These are phyloP conservation scores for Anastrepha obliqua DNA, from an alignment of 1,140 invertebrate genomes.

Conservation along the genomic window DNA sequence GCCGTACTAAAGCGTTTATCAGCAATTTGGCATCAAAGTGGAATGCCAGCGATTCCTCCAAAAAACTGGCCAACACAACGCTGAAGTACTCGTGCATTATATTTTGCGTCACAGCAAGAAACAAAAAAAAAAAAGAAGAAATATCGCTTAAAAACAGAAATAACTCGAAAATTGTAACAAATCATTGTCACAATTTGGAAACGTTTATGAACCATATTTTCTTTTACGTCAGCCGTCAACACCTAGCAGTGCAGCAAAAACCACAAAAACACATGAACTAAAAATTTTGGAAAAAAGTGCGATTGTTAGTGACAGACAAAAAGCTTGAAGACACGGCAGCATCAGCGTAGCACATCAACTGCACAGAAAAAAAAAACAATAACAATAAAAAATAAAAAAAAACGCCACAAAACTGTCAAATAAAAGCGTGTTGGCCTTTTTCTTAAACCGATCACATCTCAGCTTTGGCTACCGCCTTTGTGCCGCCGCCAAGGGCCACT, in stretches of 20 bases:
- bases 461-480: background rate
- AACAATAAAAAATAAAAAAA: background rate
- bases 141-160: slow-evolving; percentile 14
- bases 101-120: no score
- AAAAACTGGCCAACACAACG: background rate
- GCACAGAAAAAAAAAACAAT: background rate
- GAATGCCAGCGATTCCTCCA: background rate
- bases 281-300: background rate
- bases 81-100: no score
- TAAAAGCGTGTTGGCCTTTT: slow-evolving; percentile 48
- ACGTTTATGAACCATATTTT: slow-evolving; percentile 54
- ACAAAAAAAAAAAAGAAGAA: background rate
- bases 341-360: background rate
- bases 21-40: slow-evolving; percentile 33
- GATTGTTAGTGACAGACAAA: background rate
- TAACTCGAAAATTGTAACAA: slow-evolving; percentile 54
- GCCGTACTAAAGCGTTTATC: background rate
- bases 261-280: background rate
- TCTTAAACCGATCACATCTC: background rate
- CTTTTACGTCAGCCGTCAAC: slow-evolving; percentile 29
- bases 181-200: slow-evolving; percentile 55
- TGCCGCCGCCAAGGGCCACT: background rate
- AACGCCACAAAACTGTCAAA: slow-evolving; percentile 25
- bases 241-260: background rate
- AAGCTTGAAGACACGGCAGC: background rate